These are phyloP conservation scores for Pardalotus punctatus DNA, from an alignment of 2,113 vertebrate species.

Conservation along the genomic window DNA sequence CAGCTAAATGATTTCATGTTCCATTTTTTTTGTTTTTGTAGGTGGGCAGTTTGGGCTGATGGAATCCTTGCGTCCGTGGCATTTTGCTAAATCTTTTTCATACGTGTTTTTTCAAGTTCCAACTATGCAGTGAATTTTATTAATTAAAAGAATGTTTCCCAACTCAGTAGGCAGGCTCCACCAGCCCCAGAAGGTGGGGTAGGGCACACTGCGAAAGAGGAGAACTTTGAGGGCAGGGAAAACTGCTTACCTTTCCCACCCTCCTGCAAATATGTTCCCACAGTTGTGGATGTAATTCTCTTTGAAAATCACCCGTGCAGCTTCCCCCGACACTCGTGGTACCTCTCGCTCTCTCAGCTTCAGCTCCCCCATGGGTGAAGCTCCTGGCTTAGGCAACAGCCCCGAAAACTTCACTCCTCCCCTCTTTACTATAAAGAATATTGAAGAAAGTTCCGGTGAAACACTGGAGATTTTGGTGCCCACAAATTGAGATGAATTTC, in stretches of 20 bases:
- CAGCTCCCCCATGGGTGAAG: neutral
- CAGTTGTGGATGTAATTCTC: neutral
- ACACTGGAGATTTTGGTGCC: neutral
- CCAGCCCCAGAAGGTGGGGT: slow-evolving; percentile 28
- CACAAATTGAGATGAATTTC: neutral
- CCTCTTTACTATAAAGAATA: neutral
- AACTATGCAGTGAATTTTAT: slow-evolving; percentile 36
- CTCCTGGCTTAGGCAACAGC: neutral
- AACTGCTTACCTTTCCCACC: slow-evolving; percentile 4
- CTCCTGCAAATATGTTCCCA: neutral
- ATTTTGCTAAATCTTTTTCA: neutral
- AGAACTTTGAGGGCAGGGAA: slow-evolving; percentile 6
- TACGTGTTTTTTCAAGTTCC: slow-evolving; percentile 12
- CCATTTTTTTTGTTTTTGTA: neutral
- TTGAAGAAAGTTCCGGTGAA: fast-evolving
- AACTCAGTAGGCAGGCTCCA: slow-evolving; percentile 24
- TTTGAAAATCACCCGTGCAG: neutral
- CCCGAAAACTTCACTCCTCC: neutral
- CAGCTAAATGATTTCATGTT: neutral
- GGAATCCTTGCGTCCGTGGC: neutral
- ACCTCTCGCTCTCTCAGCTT: neutral
- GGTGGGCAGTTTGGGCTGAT: neutral
- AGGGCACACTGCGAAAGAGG: neutral
- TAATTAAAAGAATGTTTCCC: slow-evolving; percentile 53
- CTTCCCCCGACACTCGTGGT: neutral